Evolutionary conservation across 2,797 vertebrate species (phyloP).

Genomic region (Peromyscus attwateri): DNA sequence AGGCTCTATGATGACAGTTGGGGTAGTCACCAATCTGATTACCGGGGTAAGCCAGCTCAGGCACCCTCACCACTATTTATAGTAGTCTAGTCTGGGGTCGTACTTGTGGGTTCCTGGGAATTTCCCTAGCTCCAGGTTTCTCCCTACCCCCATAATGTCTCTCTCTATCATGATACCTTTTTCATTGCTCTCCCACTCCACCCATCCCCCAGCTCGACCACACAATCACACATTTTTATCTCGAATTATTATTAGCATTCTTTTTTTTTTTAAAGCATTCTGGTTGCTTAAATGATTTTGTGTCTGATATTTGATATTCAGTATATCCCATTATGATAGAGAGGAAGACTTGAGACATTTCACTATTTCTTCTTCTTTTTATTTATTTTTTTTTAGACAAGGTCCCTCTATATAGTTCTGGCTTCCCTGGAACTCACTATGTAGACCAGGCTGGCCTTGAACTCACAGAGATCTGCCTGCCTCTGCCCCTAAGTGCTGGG

Average conservation of each 20-base stretch:
- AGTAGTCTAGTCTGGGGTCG: too few relatives aligned
- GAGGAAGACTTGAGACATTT: conserved; percentile 3
- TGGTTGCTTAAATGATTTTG: conserved; percentile 16
- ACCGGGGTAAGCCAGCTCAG: too few relatives aligned
- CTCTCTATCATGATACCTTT: too few relatives aligned
- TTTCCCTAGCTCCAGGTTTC: too few relatives aligned
- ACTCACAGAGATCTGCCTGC: neutral
- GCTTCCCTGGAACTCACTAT: neutral
- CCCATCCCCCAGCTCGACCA: too few relatives aligned
- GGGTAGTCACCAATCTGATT: too few relatives aligned
- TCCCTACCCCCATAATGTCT: too few relatives aligned
- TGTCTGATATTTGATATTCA: conserved; percentile 44
- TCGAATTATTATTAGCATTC: neutral
- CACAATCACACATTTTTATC: neutral
- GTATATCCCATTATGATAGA: neutral
- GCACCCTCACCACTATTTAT: too few relatives aligned
- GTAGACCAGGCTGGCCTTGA: neutral
- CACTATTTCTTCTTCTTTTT: neutral
- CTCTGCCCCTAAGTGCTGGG: neutral
- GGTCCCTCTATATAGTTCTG: neutral
- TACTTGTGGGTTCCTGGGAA: too few relatives aligned
- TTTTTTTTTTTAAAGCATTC: neutral
- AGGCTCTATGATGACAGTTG: too few relatives aligned
- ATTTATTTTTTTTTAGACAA: neutral
- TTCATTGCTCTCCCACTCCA: too few relatives aligned